phyloP scores from a whole-genome alignment of 2,888 invertebrate genomes.

The Apodemia duryi region DNA sequence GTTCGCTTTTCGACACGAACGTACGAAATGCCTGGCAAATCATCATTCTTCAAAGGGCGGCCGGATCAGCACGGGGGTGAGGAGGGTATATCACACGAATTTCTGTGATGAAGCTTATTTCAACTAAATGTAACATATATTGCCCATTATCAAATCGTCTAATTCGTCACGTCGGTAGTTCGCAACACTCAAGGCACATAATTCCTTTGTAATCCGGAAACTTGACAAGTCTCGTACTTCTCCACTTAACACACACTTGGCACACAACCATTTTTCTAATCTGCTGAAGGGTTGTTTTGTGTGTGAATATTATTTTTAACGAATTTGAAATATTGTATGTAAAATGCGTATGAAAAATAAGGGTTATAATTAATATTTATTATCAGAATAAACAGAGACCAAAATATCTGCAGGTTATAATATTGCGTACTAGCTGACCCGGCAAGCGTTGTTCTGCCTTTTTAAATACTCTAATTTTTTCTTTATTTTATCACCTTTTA shows the following conservation, averaged over 20 bases:
- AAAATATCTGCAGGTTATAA: too few relatives aligned
- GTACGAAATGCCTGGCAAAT: too few relatives aligned
- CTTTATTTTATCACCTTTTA: too few relatives aligned
- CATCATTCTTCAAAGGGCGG: too few relatives aligned
- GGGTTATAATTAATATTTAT: too few relatives aligned
- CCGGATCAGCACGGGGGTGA: too few relatives aligned
- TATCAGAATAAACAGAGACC: too few relatives aligned
- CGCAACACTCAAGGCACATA: background rate
- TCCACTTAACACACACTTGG: background rate
- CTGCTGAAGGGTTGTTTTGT: background rate
- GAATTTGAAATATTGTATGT: background rate
- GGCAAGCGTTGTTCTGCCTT: too few relatives aligned
- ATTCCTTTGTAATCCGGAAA: slow-evolving; percentile 5
- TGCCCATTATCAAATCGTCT: background rate
- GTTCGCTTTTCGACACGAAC: too few relatives aligned
- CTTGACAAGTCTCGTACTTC: background rate
- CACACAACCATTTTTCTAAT: background rate
- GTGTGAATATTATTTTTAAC: background rate
- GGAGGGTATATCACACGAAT: too few relatives aligned
- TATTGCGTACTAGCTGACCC: too few relatives aligned
- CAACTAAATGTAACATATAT: background rate
- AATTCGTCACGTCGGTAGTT: background rate
- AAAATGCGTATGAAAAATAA: background rate
- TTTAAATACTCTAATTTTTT: too few relatives aligned
- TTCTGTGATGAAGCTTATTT: background rate